These are phyloP conservation scores for Silurus meridionalis DNA, from an alignment of 2,113 vertebrate genomes.

Conservation along the genomic window DNA sequence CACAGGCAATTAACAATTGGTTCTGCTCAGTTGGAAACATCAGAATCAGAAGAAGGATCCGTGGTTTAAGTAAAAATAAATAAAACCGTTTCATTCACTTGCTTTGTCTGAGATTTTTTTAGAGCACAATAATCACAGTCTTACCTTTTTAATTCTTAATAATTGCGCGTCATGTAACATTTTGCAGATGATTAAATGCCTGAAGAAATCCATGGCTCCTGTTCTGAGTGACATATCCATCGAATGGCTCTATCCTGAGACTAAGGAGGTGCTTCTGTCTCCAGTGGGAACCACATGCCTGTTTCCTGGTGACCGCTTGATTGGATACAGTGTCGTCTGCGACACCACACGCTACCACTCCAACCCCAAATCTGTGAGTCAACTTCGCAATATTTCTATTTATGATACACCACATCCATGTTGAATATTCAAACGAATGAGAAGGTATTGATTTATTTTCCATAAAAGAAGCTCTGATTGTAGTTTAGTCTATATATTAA, in stretches of 20 bases:
- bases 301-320: constrained; percentile 88
- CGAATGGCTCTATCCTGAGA: constrained; percentile 93
- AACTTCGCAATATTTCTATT: not conserved
- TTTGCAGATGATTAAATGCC: constrained; percentile 84
- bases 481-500: not conserved
- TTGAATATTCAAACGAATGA: too few species aligned
- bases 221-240: constrained; percentile 88
- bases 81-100: not conserved
- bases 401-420: not conserved
- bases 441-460: not conserved
- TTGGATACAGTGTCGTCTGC: constrained; percentile 84
- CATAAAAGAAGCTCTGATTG: not conserved
- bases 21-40: constrained; percentile 32
- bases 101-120: not conserved
- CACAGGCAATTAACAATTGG: constrained; percentile 55
- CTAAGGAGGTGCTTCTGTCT: constrained; percentile 86
- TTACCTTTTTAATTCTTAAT: too few species aligned
- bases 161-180: not conserved
- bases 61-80: not conserved
- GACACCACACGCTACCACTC: constrained; percentile 82
- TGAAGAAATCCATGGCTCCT: constrained; percentile 90
- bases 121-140: not conserved
- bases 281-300: constrained; percentile 82
- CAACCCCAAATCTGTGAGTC: constrained; percentile 83
- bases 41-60: not conserved